Percentiles rank a stretch among this genome's conserved stretches.
phyloP scores from a whole-genome alignment of 37 sponge, comb jelly and placozoan species.

The Oscarella lobularis region DNA sequence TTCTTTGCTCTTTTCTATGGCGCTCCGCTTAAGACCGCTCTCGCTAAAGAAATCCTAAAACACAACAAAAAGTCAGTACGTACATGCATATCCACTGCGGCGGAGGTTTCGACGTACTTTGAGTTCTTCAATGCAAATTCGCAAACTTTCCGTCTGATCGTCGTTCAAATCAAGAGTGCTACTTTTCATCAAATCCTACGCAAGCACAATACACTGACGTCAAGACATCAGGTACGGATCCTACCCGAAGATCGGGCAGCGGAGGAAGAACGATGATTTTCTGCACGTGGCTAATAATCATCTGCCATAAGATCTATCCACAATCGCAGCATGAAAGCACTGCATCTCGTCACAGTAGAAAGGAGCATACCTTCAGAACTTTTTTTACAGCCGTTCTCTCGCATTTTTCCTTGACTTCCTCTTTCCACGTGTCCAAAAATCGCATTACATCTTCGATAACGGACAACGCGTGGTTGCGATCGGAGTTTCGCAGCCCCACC shows the following conservation, averaged over 20 bases:
- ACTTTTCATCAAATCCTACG: not conserved
- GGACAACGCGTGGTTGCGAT: too few relatives aligned
- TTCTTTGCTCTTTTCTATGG: not conserved
- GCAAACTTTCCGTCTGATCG: not conserved
- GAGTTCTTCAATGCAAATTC: not conserved
- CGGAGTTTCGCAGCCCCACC: too few relatives aligned
- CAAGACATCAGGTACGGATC: not conserved
- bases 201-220: not conserved
- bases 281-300: not conserved
- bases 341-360: too few relatives aligned
- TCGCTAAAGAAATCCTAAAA: not conserved
- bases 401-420: not conserved
- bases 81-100: not conserved
- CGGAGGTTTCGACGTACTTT: not conserved
- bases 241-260: not conserved
- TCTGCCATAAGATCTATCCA: not conserved
- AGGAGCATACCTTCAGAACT: too few relatives aligned
- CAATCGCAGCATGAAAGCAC: too few relatives aligned
- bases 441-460: too few relatives aligned
- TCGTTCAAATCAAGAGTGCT: not conserved
- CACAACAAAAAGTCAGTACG: not conserved
- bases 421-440: too few relatives aligned
- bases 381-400: not conserved
- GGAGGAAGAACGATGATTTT: not conserved
- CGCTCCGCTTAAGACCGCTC: not conserved